Conservation (phyloP, 1,140 invertebrate species). For the Cyrtorhinus lividipennis region DNA sequence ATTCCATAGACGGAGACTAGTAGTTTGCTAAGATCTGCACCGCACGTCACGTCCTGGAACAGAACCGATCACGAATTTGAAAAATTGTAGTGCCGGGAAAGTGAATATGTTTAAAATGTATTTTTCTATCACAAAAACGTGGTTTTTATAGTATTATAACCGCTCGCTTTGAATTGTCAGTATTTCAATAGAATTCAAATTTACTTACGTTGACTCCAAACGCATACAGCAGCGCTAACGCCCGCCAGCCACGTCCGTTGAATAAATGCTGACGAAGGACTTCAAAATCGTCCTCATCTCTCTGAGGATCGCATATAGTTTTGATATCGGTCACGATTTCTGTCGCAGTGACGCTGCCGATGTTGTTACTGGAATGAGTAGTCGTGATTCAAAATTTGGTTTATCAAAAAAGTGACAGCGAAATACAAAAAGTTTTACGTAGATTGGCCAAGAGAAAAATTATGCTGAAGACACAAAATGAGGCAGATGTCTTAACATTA, state of each 20-base stretch:
- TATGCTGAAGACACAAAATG: too few species aligned
- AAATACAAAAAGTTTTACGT: not conserved
- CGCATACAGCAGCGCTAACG: constrained; percentile 38
- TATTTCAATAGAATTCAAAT: too few species aligned
- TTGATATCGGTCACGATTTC: constrained; percentile 12
- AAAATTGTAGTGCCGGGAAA: too few species aligned
- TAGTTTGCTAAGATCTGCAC: constrained; percentile 34
- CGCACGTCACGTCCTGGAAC: constrained; percentile 8
- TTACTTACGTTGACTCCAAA: constrained; percentile 39
- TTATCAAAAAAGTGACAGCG: not conserved
- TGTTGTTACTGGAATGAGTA: not conserved
- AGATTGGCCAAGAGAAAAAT: not conserved
- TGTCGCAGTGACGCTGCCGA: constrained; percentile 1
- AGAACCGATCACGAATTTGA: not conserved
- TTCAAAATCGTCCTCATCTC: constrained; percentile 30
- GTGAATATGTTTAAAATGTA: too few species aligned
- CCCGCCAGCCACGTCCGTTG: constrained; percentile 43
- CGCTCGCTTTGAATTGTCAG: too few species aligned
- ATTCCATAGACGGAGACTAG: constrained; percentile 42
- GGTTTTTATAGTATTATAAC: too few species aligned
- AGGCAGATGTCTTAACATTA: too few species aligned
- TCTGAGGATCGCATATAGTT: not conserved
- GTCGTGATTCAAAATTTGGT: not conserved
- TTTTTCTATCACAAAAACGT: too few species aligned
- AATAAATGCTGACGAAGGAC: constrained; percentile 39